phyloP scores from a whole-genome alignment of 2,113 vertebrate species.

The Scophthalmus maximus region DNA sequence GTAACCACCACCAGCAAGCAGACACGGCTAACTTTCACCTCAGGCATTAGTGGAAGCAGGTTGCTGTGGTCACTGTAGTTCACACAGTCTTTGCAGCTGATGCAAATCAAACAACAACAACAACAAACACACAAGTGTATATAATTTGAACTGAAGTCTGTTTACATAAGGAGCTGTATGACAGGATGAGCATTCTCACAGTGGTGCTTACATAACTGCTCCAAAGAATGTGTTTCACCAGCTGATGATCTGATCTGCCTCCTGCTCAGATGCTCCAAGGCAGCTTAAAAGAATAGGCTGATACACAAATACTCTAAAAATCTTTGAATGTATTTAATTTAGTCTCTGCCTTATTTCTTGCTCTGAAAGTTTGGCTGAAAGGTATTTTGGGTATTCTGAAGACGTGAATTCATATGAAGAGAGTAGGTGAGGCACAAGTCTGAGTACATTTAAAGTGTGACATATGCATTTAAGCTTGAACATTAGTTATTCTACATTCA shows the following conservation, averaged over 20 bases:
- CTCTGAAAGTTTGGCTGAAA: not conserved
- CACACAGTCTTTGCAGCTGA: conserved; percentile 16
- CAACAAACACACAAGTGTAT: conserved; percentile 31
- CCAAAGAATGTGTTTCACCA: conserved; percentile 55
- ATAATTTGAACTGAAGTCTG: conserved; percentile 43
- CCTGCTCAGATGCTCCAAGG: conserved; percentile 43
- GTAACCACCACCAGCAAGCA: conserved; percentile 47
- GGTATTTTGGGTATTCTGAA: not conserved
- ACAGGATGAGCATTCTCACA: conserved; percentile 23
- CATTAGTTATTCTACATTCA: conserved; percentile 7
- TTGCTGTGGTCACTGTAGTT: not conserved
- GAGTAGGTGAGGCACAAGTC: not conserved
- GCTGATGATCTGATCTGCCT: conserved; percentile 50
- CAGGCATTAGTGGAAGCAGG: conserved; percentile 36
- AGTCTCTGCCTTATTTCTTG: conserved; percentile 41
- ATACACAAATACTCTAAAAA: conserved; percentile 18
- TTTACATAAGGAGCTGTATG: conserved; percentile 49
- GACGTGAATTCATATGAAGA: not conserved
- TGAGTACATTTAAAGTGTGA: conserved; percentile 23
- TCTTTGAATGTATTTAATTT: conserved; percentile 49
- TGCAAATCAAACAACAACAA: conserved; percentile 20
- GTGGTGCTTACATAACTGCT: conserved; percentile 54
- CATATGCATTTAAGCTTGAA: conserved; percentile 29
- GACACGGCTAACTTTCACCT: conserved; percentile 20
- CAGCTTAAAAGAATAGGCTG: conserved; percentile 44